Evolutionary conservation across 2,888 invertebrate species (phyloP).

Genomic region (Lithophane ornitopus): DNA sequence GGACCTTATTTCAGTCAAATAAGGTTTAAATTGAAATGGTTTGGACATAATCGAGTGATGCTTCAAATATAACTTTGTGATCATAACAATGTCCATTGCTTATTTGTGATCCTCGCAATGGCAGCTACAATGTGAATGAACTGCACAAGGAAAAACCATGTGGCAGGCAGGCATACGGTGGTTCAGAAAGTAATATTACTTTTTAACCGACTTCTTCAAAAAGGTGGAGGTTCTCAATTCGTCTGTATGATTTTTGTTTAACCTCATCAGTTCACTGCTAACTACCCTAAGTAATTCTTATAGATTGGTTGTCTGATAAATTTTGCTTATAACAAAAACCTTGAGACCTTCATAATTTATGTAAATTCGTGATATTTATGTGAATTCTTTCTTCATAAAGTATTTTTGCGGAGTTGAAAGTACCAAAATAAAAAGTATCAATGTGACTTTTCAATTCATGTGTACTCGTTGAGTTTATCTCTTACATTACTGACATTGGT

Average conservation of each 20-base stretch:
- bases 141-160: slow-evolving; percentile 28
- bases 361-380: too few species aligned
- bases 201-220: too few species aligned
- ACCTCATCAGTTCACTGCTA: background rate
- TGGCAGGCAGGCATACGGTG: background rate
- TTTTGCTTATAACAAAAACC: background rate
- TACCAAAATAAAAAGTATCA: too few species aligned
- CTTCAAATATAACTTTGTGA: slow-evolving; percentile 2
- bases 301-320: background rate
- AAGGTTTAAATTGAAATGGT: slow-evolving; percentile 2
- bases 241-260: too few species aligned
- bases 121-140: slow-evolving; percentile 18
- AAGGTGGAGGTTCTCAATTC: too few species aligned
- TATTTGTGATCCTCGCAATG: background rate
- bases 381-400: background rate
- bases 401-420: too few species aligned
- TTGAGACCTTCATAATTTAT: background rate
- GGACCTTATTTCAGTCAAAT: background rate
- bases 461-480: too few species aligned
- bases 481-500: too few species aligned
- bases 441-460: too few species aligned
- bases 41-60: background rate
- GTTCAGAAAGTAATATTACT: background rate
- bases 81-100: background rate
- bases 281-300: background rate